Percentiles rank a stretch among this genome's conserved stretches.
These are phyloP conservation scores for Chymomyza caudatula DNA, from an alignment of 2,888 invertebrate species.

Conservation along the genomic window DNA sequence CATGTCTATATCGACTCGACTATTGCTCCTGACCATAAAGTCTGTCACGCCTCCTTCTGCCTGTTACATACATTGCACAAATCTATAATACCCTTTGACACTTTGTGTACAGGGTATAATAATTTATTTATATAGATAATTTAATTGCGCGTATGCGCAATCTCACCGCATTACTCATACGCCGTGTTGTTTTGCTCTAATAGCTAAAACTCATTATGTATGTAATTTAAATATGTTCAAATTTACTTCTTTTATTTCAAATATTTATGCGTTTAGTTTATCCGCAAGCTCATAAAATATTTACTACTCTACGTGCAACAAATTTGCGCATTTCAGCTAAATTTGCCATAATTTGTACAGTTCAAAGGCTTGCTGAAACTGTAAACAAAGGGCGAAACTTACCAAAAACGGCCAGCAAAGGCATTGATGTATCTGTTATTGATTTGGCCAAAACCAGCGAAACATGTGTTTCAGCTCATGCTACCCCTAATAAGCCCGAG, in stretches of 20 bases:
- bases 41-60: no score
- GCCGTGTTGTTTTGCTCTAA: not conserved
- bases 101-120: no score
- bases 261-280: conserved; percentile 14
- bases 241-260: not conserved
- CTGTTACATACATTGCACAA: no score
- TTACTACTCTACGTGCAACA: conserved; percentile 38
- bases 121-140: conserved; percentile 43
- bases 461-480: conserved; percentile 68
- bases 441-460: conserved; percentile 18
- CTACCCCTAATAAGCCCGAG: conserved; percentile 61
- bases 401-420: not conserved
- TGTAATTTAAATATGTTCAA: not conserved
- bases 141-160: conserved; percentile 4
- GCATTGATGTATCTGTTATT: conserved; percentile 52
- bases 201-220: not conserved
- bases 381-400: not conserved
- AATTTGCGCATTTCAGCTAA: not conserved
- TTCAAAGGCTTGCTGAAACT: conserved; percentile 10
- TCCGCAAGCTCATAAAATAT: conserved; percentile 24
- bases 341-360: conserved; percentile 21
- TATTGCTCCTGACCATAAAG: no score
- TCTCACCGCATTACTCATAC: conserved; percentile 9
- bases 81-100: no score
- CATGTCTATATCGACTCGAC: no score